Percentiles rank a stretch among this genome's conserved stretches.
Evolutionary conservation across 2,888 invertebrate species (phyloP).

Genomic region (Amorpha juglandis): DNA sequence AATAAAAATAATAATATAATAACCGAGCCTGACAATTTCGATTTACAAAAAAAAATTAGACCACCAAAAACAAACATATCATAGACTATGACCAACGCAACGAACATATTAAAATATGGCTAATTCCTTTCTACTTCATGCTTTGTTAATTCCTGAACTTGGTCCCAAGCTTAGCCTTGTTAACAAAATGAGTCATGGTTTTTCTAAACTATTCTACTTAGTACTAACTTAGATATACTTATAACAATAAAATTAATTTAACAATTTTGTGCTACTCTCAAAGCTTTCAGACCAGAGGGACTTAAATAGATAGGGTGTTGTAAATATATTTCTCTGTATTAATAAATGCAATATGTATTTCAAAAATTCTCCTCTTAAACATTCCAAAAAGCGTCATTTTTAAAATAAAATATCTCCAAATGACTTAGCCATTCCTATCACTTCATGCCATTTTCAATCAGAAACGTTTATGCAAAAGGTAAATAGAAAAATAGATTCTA

Average conservation of each 20-base stretch:
- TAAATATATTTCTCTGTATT: not conserved
- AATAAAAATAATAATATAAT: too few relatives aligned
- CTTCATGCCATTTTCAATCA: too few relatives aligned
- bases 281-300: conserved; percentile 14
- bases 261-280: conserved; percentile 10
- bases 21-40: too few relatives aligned
- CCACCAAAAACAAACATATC: not conserved
- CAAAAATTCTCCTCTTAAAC: not conserved
- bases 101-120: not conserved
- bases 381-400: not conserved
- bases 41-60: too few relatives aligned
- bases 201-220: not conserved
- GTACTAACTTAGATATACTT: not conserved
- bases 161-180: conserved; percentile 11
- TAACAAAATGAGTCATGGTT: not conserved
- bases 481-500: too few relatives aligned
- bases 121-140: not conserved
- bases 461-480: too few relatives aligned
- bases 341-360: conserved; percentile 10
- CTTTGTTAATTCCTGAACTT: not conserved
- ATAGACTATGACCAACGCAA: not conserved
- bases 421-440: too few relatives aligned
- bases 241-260: not conserved
- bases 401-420: too few relatives aligned
- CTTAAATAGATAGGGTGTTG: conserved; percentile 10